phyloP scores from a whole-genome alignment of 2,888 invertebrate species.

The Tachina lurida region DNA sequence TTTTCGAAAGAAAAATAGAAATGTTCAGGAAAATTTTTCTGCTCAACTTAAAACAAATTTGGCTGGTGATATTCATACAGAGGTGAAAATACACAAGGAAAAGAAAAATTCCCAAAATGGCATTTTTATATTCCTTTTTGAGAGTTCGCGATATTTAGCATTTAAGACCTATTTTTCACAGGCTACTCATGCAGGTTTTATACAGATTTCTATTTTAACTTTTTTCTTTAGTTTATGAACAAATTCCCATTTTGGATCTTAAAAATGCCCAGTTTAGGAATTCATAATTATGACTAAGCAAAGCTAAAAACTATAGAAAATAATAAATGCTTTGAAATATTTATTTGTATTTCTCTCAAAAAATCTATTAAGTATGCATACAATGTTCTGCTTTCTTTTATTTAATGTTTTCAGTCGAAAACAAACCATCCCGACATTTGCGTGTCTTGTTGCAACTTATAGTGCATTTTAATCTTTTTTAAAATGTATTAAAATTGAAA shows the following conservation, averaged over 20 bases:
- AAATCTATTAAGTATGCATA: neutral
- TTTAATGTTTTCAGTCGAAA: neutral
- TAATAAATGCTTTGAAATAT: neutral
- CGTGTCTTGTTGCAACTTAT: conserved; percentile 3
- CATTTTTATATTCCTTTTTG: too few species aligned
- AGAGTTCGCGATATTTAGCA: too few species aligned
- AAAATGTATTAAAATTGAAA: conserved; percentile 24
- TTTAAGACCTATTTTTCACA: too few species aligned
- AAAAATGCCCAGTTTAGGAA: neutral
- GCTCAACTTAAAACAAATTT: too few species aligned
- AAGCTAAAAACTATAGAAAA: neutral
- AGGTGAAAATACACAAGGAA: too few species aligned
- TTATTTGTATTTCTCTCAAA: neutral
- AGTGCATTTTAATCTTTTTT: conserved; percentile 17
- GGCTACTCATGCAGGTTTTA: too few species aligned
- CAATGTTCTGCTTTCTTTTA: neutral
- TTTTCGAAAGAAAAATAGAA: too few species aligned
- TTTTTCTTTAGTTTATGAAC: too few species aligned
- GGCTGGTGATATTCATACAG: too few species aligned
- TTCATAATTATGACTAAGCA: neutral
- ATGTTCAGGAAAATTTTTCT: too few species aligned
- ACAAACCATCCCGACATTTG: conserved; percentile 8
- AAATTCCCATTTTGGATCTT: neutral
- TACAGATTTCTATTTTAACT: too few species aligned
- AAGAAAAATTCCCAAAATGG: too few species aligned